Evolutionary conservation across 2,797 vertebrate species (phyloP), one percentile per base, ranked within the genome.

Genomic region (Chiloscyllium punctatum): DNA sequence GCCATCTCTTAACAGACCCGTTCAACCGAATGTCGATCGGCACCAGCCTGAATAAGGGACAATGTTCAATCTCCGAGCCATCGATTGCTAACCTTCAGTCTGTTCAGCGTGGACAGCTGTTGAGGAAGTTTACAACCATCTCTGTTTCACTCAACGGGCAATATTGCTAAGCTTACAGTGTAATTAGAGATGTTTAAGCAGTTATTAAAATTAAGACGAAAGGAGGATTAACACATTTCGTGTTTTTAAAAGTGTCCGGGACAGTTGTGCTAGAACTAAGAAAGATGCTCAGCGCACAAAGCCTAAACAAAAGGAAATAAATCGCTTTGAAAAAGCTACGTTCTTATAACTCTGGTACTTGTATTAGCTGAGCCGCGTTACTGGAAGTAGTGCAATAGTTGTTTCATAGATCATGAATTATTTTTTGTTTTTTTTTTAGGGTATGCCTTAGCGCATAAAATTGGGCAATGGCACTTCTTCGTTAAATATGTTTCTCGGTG

Each of bases 151-250:
- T 69, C 30, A 92, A 11, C 69, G 37, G 2, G n/a, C 90, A 69
- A 13, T 48, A 21, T 37, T 37, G 18, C 88, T 18, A 62, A n/a
- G 33, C 57, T 91, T 9, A 69, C 7, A 69, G 62, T 27, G 11
- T n/a, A 92, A 11, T 92, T 18, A 25, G 66, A 3, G 82, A 25
- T 9, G 1, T 23, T 42, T 62, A 13, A 21, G 69, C 69, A 21
- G 3, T 42, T 37, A 92, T 37, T 18, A 96, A 97, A 97, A 96
- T 96, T 97, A 95, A 95, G 96, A 97, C 97, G 96, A 97, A 51
- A 74, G 96, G 25, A 84, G 82, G 13, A 15, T 57, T 13, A 15
- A 18, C 21, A 37, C n/a, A 69, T 48, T 1, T 48, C 33, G 18
- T 16, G 30, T 15, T 23, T 51, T 4, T 27, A 90, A 53, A 87